Evolutionary conservation across 1,140 invertebrate genomes (phyloP), one percentile per base, ranked within the genome.

Genomic region (Daktulosphaira vitifoliae): DNA sequence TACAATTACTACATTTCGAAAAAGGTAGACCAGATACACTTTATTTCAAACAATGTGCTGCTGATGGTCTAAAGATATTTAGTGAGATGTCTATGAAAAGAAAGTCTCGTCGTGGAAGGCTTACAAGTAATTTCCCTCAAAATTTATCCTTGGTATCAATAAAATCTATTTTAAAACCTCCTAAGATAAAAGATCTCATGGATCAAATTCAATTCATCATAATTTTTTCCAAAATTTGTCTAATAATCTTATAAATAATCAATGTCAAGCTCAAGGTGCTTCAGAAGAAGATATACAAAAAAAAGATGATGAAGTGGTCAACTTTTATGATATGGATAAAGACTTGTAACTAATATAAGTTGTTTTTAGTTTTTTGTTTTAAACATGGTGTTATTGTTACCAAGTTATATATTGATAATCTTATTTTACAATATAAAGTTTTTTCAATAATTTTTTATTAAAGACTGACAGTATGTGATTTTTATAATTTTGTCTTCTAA

Each of bases 181-280:
- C 39, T 23, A 68, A 65, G 42, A 46, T 65, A 26, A 53, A 62
- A 25, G 64, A 68, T 23, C 53, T 68, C 51, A 8, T 66, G 5
- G 50, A 53, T 44, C 25, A 65, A 22, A 51, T 68, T 3, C 26
- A 51, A 20, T 67, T 42, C 25, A 53, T 67, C 11, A 33, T 50
- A n/a, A 44, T 23, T 48, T 33, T 26, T 56, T 29, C 23, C 11
- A 39, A 26, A 46, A 13, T 7, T 37, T 50, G 26, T 85, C 22
- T 49, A 23, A 23, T 49, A 51, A 51, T 26, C 49, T n/a, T 51
- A 9, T n/a, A 26, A 2, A 51, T 51, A 29, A n/a, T 51, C 2
- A 7, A 1, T 16, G 25, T 51, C 6, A 26, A 29, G 4, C 6
- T 44, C n/a, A n/a, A n/a, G 39, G 39, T 51, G 49, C 25, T 51